These are phyloP conservation scores for Leptinotarsa rubiginosa DNA, from an alignment of 2,888 invertebrate genomes.

Conservation along the genomic window DNA sequence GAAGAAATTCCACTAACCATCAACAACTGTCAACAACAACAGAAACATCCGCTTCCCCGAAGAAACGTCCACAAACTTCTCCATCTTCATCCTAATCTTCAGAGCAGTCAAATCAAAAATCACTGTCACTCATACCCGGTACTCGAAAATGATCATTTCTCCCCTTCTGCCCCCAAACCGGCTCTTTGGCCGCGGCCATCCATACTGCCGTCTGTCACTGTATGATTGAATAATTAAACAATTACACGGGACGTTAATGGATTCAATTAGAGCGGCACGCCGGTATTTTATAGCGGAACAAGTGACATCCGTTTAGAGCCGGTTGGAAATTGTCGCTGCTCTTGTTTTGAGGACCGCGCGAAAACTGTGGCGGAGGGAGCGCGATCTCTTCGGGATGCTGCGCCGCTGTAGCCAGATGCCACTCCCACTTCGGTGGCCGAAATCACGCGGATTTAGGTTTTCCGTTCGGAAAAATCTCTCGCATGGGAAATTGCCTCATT, in stretches of 20 bases:
- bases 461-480: conserved; percentile 7
- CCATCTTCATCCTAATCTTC: conserved; percentile 26
- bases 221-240: conserved; percentile 31
- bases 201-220: conserved; percentile 24
- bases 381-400: conserved; percentile 26
- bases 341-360: conserved; percentile 20
- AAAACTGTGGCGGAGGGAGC: conserved; percentile 29
- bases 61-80: conserved; percentile 14
- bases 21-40: conserved; percentile 26
- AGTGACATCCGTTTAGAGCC: conserved; percentile 22
- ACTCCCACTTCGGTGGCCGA: conserved; percentile 13
- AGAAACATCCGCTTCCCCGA: conserved; percentile 20
- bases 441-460: conserved; percentile 12
- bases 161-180: neutral
- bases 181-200: neutral
- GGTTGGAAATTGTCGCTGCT: neutral
- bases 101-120: conserved; percentile 9
- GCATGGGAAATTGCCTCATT: neutral
- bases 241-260: conserved; percentile 32
- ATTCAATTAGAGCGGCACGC: conserved; percentile 29
- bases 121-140: conserved; percentile 23
- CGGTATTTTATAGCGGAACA: conserved; percentile 22
- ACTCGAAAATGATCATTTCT: neutral
- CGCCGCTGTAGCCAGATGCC: conserved; percentile 19
- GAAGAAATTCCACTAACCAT: conserved; percentile 26